phyloP scores from a whole-genome alignment of 2,888 invertebrate genomes.

The Drosophila anomalata region DNA sequence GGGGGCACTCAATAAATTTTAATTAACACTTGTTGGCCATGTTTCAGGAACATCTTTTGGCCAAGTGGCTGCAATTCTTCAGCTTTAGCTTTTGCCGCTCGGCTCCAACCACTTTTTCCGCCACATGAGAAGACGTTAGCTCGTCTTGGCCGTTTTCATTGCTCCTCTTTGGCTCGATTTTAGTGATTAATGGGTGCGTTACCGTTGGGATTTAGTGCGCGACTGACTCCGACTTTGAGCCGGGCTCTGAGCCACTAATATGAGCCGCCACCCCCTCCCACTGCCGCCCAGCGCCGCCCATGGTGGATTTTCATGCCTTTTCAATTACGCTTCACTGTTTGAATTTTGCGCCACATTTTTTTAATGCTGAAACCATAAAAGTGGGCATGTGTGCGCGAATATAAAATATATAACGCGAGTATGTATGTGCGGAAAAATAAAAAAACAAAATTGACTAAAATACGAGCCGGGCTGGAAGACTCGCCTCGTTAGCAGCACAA shows the following conservation, averaged over 20 bases:
- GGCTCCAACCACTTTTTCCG: constrained; percentile 33
- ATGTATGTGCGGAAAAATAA: constrained; percentile 14
- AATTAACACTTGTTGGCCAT: constrained; percentile 26
- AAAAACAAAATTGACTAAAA: constrained; percentile 32
- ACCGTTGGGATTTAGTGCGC: constrained; percentile 81
- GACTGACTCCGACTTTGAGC: constrained; percentile 56
- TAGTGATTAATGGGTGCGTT: constrained; percentile 76
- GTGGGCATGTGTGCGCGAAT: constrained; percentile 41
- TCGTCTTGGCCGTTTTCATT: constrained; percentile 29
- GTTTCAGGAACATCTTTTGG: constrained; percentile 25
- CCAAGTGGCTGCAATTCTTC: constrained; percentile 14
- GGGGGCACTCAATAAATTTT: constrained; percentile 19
- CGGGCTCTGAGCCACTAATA: constrained; percentile 4
- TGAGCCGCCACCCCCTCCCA: neutral
- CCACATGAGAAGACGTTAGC: neutral
- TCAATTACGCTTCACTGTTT: constrained; percentile 69
- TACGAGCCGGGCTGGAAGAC: constrained; percentile 37
- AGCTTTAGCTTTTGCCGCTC: constrained; percentile 3
- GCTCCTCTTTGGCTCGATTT: constrained; percentile 35
- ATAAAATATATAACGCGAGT: constrained; percentile 4
- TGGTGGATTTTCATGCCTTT: constrained; percentile 58
- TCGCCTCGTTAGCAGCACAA: constrained; percentile 60
- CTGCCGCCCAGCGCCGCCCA: constrained; percentile 19
- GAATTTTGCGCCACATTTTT: constrained; percentile 64
- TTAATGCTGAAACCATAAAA: constrained; percentile 55